Evolutionary conservation across 2,797 vertebrate genomes (phyloP), one percentile per base, ranked within the genome.

Genomic region (Anguilla pacifica): DNA sequence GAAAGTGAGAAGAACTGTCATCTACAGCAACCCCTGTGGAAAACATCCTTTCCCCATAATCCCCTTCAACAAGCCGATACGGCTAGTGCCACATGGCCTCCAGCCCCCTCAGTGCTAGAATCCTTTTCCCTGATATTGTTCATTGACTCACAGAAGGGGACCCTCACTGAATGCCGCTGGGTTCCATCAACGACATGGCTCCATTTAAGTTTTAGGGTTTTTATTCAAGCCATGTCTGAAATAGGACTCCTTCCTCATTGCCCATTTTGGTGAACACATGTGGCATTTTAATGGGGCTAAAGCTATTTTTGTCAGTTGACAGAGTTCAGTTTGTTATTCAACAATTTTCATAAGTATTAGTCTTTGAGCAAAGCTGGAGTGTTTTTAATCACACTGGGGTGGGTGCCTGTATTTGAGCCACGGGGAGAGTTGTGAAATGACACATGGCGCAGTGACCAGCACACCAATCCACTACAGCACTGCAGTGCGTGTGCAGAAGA

Each of bases 1-100:
- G 22, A 57, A 25, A 19, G 55, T 79, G 83, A 85, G 53, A 77
- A 43, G 55, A 57, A 22, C 35, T 85, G 83, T 88, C 87, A 85
- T 59, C 83, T 51, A 28, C 22, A 19, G 3, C 49, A 28, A 46
- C 35, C 84, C 83, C 83, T n/a, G 70, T 85, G 70, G 83, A 85
- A 85, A 35, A 43, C 49, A 77, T 83, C 70, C 51, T 72, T 88
- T 85, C 83, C 39, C 22, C 83, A 85, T 22, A 10, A 59, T 72
- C 43, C 87, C 67, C 43, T 49, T 61, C 35, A 53, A 19, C 67
- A 6, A 59, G 35, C 17, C 51, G 35, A 3, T 85, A 83, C 46
- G 84, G 72, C 35, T 17, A 43, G 84, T 51, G 43, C 49, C 53
- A 57, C 83, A 85, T 31, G 55, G 43, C 55, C 70, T 55, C 39